Base-by-base conservation (phyloP, 2,113 vertebrate genomes). In the Myiagra hebetior region DNA sequence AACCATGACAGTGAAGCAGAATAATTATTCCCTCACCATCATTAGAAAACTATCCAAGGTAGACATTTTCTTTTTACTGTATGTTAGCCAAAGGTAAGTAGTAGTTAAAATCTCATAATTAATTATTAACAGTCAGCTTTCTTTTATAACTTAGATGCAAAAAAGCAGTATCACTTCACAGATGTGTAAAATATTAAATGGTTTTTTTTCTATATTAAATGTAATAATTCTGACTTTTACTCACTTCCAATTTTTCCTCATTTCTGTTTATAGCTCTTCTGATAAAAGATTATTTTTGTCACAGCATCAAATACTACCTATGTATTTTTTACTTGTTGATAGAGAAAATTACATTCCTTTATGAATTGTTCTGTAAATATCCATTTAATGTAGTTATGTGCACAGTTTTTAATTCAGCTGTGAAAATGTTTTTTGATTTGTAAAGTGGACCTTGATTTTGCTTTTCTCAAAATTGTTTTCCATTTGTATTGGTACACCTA, bases 101-200 rank as follows among this genome's bases (percentile, higher is more conserved):
- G 90, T 95, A 93, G 91, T 97, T 97, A 96, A 97, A 97, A 96
- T 93, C 85, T 93, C 89, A 93, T 90, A 94, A 94, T 92, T 96
- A 93, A 77, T 95, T 87, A 77, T 96, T 97, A 87, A 72, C 70
- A 94, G 76, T 95, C 72, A 55, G n/a, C 15, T 95, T 96, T 96
- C 64, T 96, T 87, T 97, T 88, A 95, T 85, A 97, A 59, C 60
- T 96, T 68, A 95, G 64, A 59, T 95, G 79, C 56, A 96, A 93
- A 93, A 78, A 65, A 44, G 2, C 62, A 64, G 12, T 81, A 57
- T 84, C 5, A 7, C 67, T 56, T 84, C 81, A 91, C 88, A 97
- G 63, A 89, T 83, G 17, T 31, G 33, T 67, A 93, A 94, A 79
- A 77, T 70, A 72, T 68, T 87, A 88, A 96, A 91, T 75, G 9